These are phyloP conservation scores for Luehdorfia chinensis DNA, from an alignment of 1,140 invertebrate genomes.

Conservation along the genomic window DNA sequence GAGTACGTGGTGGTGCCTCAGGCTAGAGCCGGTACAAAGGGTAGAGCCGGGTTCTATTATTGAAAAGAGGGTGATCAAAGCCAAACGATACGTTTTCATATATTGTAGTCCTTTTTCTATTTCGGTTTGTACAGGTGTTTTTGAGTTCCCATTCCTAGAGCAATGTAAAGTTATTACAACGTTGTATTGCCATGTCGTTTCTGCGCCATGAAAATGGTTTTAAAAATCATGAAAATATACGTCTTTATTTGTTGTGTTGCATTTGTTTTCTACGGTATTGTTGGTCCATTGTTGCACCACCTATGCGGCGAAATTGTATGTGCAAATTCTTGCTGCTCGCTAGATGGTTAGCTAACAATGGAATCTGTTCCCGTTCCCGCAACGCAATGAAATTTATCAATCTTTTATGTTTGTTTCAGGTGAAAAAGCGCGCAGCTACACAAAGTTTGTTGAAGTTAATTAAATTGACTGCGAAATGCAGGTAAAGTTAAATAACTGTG, in stretches of 20 bases:
- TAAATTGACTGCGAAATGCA: conserved; percentile 11
- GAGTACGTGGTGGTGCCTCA: conserved; percentile 27
- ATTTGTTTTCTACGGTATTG: conserved; percentile 26
- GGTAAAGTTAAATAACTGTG: conserved; percentile 2
- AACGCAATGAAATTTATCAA: conserved; percentile 12
- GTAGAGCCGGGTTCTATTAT: conserved; percentile 54
- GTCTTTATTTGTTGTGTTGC: conserved; percentile 30
- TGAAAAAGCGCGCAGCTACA: neutral
- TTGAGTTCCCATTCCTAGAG: conserved; percentile 40
- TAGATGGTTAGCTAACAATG: conserved; percentile 13
- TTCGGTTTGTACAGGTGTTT: conserved; percentile 63
- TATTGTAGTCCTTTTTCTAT: conserved; percentile 58
- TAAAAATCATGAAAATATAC: conserved; percentile 33
- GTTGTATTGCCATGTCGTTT: conserved; percentile 23
- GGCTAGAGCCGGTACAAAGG: conserved; percentile 53
- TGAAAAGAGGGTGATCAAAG: conserved; percentile 73
- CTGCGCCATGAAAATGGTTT: conserved; percentile 33
- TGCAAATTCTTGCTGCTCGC: conserved; percentile 7
- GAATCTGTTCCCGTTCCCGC: conserved; percentile 4
- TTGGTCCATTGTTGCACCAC: conserved; percentile 16
- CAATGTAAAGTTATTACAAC: conserved; percentile 48
- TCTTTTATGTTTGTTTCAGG: conserved; percentile 12
- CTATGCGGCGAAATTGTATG: conserved; percentile 3
- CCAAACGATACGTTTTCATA: conserved; percentile 64
- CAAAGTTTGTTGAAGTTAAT: conserved; percentile 14